A percentile compares a stretch with the other conserved stretches of the same genome.
Conservation (phyloP, 2,113 vertebrate genomes). For the Odobenus rosmarus region DNA sequence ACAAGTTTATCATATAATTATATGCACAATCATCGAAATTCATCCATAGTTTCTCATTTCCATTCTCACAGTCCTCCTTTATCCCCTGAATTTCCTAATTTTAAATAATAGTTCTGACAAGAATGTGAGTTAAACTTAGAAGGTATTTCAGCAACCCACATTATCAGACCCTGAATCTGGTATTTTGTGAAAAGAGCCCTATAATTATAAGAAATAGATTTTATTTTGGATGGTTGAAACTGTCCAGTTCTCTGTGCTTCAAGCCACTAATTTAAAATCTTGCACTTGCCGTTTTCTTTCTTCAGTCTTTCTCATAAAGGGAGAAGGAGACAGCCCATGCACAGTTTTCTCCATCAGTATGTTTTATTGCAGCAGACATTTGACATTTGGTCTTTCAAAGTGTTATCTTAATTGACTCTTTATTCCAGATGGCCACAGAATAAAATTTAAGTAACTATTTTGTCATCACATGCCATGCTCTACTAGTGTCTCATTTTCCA, state of each 20-base stretch:
- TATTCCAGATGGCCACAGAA: background rate
- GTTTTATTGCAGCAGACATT: background rate
- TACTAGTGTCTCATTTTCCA: background rate
- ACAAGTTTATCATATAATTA: background rate
- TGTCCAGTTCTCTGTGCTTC: background rate
- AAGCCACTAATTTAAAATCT: background rate
- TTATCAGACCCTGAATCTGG: background rate
- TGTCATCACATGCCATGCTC: background rate
- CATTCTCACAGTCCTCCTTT: background rate
- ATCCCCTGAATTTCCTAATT: background rate
- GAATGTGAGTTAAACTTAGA: background rate
- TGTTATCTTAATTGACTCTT: background rate
- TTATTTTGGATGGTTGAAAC: background rate
- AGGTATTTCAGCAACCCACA: background rate
- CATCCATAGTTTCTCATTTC: background rate
- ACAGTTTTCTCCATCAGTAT: background rate
- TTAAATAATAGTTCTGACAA: background rate
- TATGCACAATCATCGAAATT: background rate
- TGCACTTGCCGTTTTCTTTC: background rate
- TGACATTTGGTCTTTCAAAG: background rate
- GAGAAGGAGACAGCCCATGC: background rate
- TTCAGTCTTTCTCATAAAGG: background rate
- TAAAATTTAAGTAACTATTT: conserved; percentile 1
- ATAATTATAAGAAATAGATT: background rate
- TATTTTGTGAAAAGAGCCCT: background rate